phyloP scores from a whole-genome alignment of 2,113 vertebrate genomes.

The Gavia stellata region DNA sequence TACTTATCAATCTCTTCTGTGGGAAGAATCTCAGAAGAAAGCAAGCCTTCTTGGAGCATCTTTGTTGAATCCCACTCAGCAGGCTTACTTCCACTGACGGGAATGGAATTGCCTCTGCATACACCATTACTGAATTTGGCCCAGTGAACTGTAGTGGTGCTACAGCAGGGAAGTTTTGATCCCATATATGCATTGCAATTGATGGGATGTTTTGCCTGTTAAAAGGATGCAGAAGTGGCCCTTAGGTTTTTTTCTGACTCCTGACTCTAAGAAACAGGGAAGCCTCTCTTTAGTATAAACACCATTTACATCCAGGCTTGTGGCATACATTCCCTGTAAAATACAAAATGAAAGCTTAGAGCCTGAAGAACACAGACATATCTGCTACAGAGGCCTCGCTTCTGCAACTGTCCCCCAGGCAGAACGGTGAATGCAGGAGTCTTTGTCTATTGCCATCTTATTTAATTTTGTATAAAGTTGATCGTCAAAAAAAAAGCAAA shows the following conservation, averaged over 20 bases:
- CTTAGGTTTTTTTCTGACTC: neutral
- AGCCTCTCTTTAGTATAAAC: neutral
- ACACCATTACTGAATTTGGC: neutral
- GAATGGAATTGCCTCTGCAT: neutral
- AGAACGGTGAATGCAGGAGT: neutral
- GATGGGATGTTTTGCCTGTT: neutral
- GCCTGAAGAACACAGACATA: neutral
- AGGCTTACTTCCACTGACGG: neutral
- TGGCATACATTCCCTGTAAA: neutral
- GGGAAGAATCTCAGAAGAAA: neutral
- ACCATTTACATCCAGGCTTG: neutral
- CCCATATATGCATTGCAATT: neutral
- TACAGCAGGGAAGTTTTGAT: neutral
- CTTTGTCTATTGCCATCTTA: neutral
- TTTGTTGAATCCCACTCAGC: neutral
- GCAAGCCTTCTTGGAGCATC: neutral
- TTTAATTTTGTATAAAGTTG: conserved; percentile 5
- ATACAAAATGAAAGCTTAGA: neutral
- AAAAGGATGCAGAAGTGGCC: neutral
- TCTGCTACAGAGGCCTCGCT: neutral
- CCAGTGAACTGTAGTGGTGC: neutral
- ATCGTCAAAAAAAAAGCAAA: neutral
- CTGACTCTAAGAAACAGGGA: neutral
- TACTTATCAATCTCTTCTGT: neutral
- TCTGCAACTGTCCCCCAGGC: neutral